Base-by-base conservation (phyloP, 2,797 vertebrate species). In the Hemibagrus guttatus region DNA sequence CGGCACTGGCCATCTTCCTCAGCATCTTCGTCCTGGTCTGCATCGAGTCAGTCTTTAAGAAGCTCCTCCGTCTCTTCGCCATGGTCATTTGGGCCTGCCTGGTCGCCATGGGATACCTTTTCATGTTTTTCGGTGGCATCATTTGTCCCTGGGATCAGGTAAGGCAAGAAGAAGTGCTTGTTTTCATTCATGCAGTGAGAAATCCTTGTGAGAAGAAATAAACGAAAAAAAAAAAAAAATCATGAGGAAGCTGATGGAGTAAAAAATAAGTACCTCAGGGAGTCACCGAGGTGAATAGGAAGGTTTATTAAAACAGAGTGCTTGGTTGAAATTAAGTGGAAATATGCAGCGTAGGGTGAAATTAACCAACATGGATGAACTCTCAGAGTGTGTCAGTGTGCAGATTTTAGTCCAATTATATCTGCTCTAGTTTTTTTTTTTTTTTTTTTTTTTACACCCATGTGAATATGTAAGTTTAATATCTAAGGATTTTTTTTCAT, bases 141-240 rank as follows among this genome's bases (percentile, higher is more conserved):
- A 94, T 99, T 93, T 99, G 96, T 93, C 97, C 98, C 0, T 99
- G 98, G 98, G 98, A 99, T 94, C 98, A 99, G 98, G 98, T 99
- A 97, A 94, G 96, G 86, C 66, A 4, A 86, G 39, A 4, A 86
- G 39, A 85, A 19, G 26, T 72, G 84, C 28, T 78, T 81, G 74
- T 89, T 89, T 89, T 86, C 39, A 86, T 85, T 86, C 72, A 86
- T 84, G 63, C 35, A 39, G 8, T 42, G 39, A 81, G 35, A 69
- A 59, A 84, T 19, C n/a, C 78, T 81, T 42, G 31, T 64, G 26
- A 61, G 17, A 54, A 54, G 52, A 54, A 74, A 28, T 23, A 71
- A 42, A 23, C 1, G 23, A 11, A 5, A 5, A 12, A 8, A 11
- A 5, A 5, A 12, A 8, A 76, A 63, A 42, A 56, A 19, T 86